These are phyloP conservation scores for Lycopodina hypogea DNA, from an alignment of 37 sponge, comb jelly and placozoan genomes.

Conservation along the genomic window DNA sequence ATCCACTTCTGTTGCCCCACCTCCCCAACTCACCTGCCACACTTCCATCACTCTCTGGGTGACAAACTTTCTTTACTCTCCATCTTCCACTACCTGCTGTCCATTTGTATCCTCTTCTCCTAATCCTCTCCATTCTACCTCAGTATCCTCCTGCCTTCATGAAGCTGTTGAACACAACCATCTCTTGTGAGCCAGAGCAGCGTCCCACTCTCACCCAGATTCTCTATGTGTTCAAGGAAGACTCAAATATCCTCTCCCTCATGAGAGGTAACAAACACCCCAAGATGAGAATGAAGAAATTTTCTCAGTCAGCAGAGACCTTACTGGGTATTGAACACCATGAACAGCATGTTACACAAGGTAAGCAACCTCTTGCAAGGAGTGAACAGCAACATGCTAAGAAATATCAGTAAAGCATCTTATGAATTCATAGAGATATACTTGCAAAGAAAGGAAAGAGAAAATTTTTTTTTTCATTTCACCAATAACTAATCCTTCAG, in stretches of 20 bases:
- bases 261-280: slow-evolving; percentile 21
- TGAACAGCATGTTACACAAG: no score
- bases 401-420: no score
- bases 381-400: no score
- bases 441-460: no score
- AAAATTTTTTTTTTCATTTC: no score
- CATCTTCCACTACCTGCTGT: not conserved
- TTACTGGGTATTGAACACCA: no score
- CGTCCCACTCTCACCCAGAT: slow-evolving; percentile 45
- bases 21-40: not conserved
- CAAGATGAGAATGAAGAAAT: no score
- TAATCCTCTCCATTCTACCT: not conserved
- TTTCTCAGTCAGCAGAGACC: no score
- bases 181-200: slow-evolving; percentile 51
- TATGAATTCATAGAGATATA: no score
- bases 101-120: not conserved
- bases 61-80: slow-evolving; percentile 8
- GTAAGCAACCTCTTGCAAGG: no score
- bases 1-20: not conserved
- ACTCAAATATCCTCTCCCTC: slow-evolving; percentile 33
- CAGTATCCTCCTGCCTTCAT: slow-evolving; percentile 44
- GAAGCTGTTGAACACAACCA: slow-evolving; percentile 35
- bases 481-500: no score
- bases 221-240: slow-evolving; percentile 27
- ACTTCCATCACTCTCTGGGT: no score